These are phyloP conservation scores for Lacerta bilineata DNA, from an alignment of 2,797 vertebrate genomes.

Conservation along the genomic window DNA sequence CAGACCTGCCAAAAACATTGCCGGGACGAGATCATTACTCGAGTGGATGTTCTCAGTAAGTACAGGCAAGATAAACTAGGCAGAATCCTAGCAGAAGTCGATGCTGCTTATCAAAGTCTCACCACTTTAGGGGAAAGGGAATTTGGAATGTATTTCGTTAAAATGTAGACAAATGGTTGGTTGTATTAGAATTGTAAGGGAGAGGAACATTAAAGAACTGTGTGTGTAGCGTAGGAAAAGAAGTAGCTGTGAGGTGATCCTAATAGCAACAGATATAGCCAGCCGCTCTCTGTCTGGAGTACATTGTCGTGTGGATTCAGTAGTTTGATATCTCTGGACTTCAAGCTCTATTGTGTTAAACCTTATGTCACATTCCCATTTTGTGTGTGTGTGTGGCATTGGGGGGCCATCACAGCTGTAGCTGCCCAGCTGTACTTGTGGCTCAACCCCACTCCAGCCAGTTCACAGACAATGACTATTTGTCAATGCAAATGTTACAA, in stretches of 20 bases:
- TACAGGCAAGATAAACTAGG: slow-evolving; percentile 8
- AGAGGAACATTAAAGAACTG: no score
- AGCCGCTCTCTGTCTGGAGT: neutral
- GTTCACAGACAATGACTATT: neutral
- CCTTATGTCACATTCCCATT: neutral
- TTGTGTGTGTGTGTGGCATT: no score
- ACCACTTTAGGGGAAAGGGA: neutral
- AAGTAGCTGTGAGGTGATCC: neutral
- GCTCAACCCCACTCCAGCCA: neutral
- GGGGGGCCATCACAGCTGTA: neutral
- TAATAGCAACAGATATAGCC: neutral
- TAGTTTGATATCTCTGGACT: neutral
- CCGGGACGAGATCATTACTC: slow-evolving; percentile 88
- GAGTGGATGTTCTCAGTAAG: slow-evolving; percentile 90
- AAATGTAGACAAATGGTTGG: neutral
- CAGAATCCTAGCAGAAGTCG: neutral
- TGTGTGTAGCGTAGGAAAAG: neutral
- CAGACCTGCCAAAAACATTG: slow-evolving; percentile 92
- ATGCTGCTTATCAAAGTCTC: neutral
- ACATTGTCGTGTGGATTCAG: neutral
- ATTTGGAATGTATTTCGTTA: neutral
- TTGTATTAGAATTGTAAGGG: neutral
- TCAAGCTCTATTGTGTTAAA: neutral
- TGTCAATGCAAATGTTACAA: slow-evolving; percentile 2
- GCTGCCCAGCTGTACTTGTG: neutral